Evolutionary conservation across 2,113 vertebrate genomes (phyloP).

Genomic region (Centropristis striata): DNA sequence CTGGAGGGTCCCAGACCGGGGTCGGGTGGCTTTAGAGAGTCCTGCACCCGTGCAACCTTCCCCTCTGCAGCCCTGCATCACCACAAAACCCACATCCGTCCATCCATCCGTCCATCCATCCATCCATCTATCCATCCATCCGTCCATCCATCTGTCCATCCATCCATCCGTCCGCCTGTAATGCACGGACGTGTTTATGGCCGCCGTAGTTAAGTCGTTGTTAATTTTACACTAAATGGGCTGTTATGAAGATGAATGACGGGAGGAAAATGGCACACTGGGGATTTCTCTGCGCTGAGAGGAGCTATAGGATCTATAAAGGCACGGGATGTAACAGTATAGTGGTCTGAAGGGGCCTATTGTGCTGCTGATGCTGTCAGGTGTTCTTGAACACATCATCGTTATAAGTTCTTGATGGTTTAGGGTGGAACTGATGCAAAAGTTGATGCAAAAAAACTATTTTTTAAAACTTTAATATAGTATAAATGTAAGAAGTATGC

Average conservation of each 20-base stretch:
- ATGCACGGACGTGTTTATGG: constrained; percentile 83
- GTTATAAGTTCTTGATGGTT: not conserved
- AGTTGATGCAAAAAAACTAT: not conserved
- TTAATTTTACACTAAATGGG: constrained; percentile 88
- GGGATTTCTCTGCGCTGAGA: constrained; percentile 76
- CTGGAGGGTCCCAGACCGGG: constrained; percentile 13
- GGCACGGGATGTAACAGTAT: not conserved
- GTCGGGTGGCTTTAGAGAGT: constrained; percentile 1
- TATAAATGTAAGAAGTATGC: not conserved
- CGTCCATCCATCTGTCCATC: constrained; percentile 55
- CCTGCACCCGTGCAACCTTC: not conserved
- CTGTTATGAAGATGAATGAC: constrained; percentile 86
- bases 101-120: constrained; percentile 55
- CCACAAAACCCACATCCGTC: not conserved
- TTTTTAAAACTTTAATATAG: not conserved
- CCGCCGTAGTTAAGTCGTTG: constrained; percentile 85
- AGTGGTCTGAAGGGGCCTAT: constrained; percentile 26
- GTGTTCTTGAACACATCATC: not conserved
- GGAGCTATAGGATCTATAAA: constrained; percentile 43
- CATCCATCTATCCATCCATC: constrained; percentile 56
- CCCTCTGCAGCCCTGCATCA: not conserved
- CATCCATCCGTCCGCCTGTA: constrained; percentile 70
- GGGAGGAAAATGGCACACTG: constrained; percentile 72
- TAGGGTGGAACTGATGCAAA: not conserved
- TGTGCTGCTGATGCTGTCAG: constrained; percentile 9